Evolutionary conservation across 2,888 invertebrate genomes (phyloP).

Genomic region (Ormyrus labotus): DNA sequence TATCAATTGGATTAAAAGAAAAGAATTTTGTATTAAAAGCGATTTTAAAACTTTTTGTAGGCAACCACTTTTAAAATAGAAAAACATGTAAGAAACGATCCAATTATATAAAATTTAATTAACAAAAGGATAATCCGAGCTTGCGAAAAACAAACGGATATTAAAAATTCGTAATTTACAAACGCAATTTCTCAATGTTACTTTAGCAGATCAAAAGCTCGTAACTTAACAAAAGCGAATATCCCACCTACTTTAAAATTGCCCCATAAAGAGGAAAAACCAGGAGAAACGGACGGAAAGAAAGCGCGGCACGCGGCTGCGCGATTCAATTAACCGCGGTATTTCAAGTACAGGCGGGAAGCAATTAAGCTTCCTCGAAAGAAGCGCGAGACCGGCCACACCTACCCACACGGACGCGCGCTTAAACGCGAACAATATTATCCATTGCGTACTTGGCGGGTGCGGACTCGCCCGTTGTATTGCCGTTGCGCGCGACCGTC

Average conservation of each 20-base stretch:
- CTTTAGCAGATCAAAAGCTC: no score
- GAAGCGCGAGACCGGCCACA: not conserved
- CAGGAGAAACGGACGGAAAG: not conserved
- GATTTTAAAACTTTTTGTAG: no score
- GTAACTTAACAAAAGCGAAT: no score
- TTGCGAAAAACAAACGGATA: no score
- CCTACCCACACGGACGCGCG: not conserved
- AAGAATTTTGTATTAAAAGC: no score
- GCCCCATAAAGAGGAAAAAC: not conserved
- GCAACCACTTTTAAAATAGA: no score
- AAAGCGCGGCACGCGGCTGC: not conserved
- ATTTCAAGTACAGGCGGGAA: not conserved
- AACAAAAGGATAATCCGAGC: no score
- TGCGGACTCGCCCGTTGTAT: not conserved
- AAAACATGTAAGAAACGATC: no score
- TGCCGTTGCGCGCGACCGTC: not conserved
- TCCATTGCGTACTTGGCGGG: not conserved
- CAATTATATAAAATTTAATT: no score
- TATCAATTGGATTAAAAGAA: no score
- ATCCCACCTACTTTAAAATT: not conserved
- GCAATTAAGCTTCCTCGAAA: slow-evolving; percentile 5
- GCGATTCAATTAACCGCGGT: slow-evolving; percentile 15
- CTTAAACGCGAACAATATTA: not conserved
- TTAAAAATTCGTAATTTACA: no score
- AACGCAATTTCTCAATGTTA: no score